Evolutionary conservation across 2,113 vertebrate species (phyloP).

Genomic region (Proteles cristata): DNA sequence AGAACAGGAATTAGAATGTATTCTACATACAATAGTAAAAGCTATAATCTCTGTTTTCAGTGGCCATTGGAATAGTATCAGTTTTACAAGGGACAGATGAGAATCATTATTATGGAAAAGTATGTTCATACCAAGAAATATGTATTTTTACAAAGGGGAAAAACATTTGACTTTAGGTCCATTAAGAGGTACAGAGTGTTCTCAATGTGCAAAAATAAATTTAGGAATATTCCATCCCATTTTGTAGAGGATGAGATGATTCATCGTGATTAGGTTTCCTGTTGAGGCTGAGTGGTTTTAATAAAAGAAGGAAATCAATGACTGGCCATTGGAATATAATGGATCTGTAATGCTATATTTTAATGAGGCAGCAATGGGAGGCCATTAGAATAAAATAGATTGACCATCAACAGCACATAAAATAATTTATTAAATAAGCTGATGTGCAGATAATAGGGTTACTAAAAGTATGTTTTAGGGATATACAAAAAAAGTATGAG

Average conservation of each 20-base stretch:
- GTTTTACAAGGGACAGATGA: not conserved
- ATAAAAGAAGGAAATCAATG: conserved; percentile 72
- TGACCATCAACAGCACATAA: conserved; percentile 51
- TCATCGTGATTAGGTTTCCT: conserved; percentile 62
- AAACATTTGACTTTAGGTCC: not conserved
- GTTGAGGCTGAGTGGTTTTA: conserved; percentile 65
- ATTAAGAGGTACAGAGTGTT: conserved; percentile 17
- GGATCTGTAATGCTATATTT: conserved; percentile 71
- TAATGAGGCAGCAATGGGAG: conserved; percentile 61
- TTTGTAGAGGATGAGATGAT: conserved; percentile 54
- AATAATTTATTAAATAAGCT: conserved; percentile 71
- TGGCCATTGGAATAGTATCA: not conserved
- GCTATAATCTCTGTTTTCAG: not conserved
- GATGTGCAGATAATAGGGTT: not conserved
- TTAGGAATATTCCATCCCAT: conserved; percentile 37
- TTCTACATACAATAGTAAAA: not conserved
- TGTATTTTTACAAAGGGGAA: not conserved
- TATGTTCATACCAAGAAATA: not conserved
- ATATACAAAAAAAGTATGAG: not conserved
- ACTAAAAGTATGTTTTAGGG: not conserved
- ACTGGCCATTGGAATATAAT: conserved; percentile 65
- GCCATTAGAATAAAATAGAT: conserved; percentile 66
- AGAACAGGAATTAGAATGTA: not conserved
- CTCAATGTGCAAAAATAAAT: conserved; percentile 34
- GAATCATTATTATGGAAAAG: not conserved